Evolutionary conservation across 2,888 invertebrate genomes (phyloP).

Genomic region (Tenthredo mesomela): DNA sequence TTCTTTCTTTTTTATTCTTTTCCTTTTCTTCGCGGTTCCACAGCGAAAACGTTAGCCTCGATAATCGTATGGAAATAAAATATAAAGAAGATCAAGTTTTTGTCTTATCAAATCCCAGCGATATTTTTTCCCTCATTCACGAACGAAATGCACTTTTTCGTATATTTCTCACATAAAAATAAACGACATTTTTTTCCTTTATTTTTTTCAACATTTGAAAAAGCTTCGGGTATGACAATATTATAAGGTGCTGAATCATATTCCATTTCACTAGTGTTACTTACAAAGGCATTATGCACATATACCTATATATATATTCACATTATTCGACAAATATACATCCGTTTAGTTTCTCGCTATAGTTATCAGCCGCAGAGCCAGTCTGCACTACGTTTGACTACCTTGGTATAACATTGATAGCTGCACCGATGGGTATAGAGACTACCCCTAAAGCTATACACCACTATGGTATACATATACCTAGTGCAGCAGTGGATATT

Average conservation of each 20-base stretch:
- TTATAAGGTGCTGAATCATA: background rate
- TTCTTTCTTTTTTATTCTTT: background rate
- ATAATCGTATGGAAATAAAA: background rate
- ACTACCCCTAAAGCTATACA: too few species aligned
- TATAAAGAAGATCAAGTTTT: background rate
- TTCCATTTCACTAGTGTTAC: conserved; percentile 12
- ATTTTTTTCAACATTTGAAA: background rate
- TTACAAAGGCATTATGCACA: background rate
- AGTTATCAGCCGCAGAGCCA: background rate
- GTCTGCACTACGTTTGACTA: conserved; percentile 26
- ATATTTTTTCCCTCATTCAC: too few species aligned
- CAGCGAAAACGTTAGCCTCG: background rate
- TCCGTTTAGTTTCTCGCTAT: conserved; percentile 5
- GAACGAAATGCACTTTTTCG: background rate
- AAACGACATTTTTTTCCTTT: too few species aligned
- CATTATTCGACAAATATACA: conserved; percentile 26
- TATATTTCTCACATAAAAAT: too few species aligned
- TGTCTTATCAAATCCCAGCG: background rate
- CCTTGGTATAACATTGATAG: background rate
- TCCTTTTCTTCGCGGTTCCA: background rate
- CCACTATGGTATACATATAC: too few species aligned
- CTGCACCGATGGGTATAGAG: background rate
- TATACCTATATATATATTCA: background rate
- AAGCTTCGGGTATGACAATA: background rate
- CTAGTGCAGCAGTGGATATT: conserved; percentile 27